A percentile compares a stretch with the other conserved stretches of the same genome.
phyloP scores from a whole-genome alignment of 2,797 vertebrate genomes.

The Australoheros facetus region DNA sequence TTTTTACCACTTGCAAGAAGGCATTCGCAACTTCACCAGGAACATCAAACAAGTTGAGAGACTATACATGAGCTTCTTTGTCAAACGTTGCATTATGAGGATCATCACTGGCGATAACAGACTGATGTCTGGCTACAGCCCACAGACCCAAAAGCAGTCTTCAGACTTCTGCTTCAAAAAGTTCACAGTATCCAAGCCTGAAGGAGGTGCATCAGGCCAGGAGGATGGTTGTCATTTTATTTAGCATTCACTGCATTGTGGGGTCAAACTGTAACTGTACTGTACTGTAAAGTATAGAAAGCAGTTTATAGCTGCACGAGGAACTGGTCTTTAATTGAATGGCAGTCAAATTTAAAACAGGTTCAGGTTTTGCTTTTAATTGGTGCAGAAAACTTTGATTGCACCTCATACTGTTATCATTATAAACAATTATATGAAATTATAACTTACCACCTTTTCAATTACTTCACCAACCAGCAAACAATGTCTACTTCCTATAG shows the following conservation, averaged over 20 bases:
- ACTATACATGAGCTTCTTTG: neutral
- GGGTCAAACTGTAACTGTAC: neutral
- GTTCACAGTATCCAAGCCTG: neutral
- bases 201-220: too few species aligned
- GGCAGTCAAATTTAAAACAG: neutral
- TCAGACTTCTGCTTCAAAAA: neutral
- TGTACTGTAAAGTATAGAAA: neutral
- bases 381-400: neutral
- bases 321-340: neutral
- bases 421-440: neutral
- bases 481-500: neutral
- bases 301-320: neutral
- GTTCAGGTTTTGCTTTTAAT: neutral
- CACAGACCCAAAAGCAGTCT: neutral
- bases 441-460: neutral
- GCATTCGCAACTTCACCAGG: neutral
- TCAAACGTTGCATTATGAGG: neutral
- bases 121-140: neutral
- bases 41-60: neutral
- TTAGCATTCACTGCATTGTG: neutral
- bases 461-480: neutral
- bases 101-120: neutral
- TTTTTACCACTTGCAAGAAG: neutral
- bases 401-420: neutral
- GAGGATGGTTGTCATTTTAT: neutral